These are phyloP conservation scores for Drosophila lacicola DNA, from an alignment of 2,888 invertebrate genomes.

Conservation along the genomic window DNA sequence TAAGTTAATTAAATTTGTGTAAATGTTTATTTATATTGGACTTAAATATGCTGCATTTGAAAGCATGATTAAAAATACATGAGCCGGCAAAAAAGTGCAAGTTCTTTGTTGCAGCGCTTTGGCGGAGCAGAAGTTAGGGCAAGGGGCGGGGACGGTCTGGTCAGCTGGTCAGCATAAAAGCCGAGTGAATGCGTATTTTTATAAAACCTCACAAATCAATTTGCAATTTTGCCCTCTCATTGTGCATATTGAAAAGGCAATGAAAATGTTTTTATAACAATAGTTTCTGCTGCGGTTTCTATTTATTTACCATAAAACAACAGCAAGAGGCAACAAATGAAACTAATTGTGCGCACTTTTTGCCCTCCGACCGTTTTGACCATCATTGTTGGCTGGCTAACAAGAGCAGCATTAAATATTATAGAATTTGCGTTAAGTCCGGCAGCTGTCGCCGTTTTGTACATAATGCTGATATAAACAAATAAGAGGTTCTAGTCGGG, in stretches of 20 bases:
- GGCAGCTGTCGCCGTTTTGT: slow-evolving; percentile 40
- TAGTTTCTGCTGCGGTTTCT: slow-evolving; percentile 68
- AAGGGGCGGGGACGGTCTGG: not conserved
- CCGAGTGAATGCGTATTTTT: slow-evolving; percentile 4
- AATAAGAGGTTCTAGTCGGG: too few relatives aligned
- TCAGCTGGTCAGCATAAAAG: slow-evolving; percentile 12
- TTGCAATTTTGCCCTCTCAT: slow-evolving; percentile 58
- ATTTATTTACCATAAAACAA: slow-evolving; percentile 58
- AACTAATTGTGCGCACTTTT: slow-evolving; percentile 29
- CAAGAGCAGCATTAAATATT: slow-evolving; percentile 40
- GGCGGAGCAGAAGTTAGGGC: slow-evolving; percentile 1
- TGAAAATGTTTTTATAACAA: slow-evolving; percentile 64
- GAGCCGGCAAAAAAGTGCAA: slow-evolving; percentile 35
- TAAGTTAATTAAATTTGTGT: not conserved
- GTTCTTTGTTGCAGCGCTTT: slow-evolving; percentile 32
- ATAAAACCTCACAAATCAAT: slow-evolving; percentile 77
- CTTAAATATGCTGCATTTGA: slow-evolving; percentile 45
- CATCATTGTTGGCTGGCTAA: slow-evolving; percentile 32
- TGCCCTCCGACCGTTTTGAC: slow-evolving; percentile 3
- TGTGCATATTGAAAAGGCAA: slow-evolving; percentile 55
- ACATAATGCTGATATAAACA: slow-evolving; percentile 3
- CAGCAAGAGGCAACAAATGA: slow-evolving; percentile 19
- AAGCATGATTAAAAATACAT: slow-evolving; percentile 60
- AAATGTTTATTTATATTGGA: slow-evolving; percentile 3
- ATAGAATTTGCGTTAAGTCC: slow-evolving; percentile 33